Base-by-base conservation (phyloP, 2,888 invertebrate species). In the Amblyjoppa proteus region DNA sequence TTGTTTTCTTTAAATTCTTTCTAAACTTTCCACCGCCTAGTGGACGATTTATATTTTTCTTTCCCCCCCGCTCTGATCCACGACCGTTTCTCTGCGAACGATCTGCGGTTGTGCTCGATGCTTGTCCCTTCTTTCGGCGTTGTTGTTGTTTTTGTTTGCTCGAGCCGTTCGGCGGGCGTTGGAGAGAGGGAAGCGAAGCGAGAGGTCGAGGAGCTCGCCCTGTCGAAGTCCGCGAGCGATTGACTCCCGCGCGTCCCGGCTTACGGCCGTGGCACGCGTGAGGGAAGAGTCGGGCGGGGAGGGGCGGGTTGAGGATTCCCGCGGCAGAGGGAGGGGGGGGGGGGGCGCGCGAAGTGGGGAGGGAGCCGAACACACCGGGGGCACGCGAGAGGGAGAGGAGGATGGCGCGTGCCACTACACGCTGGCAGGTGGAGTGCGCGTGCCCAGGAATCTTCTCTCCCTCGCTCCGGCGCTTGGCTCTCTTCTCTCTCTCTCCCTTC, bases 391-490 rank as follows among this genome's bases (percentile, higher is more conserved):
- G 91, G 91, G 89, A 90, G 88, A 88, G 87, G 89, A 86, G 87
- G 88, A 90, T 90, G 93, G 93, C 93, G 93, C 93, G 93, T 93
- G 93, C 93, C 93, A 91, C 92, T 92, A 92, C 92, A 92, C 91
- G 90, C 91, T 91, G 88, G 92, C 93, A 93, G 93, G 93, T 93
- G 93, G 91, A 93, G 91, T 93, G 93, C 93, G 93, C 93, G 93
- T 93, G 93, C 93, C 92, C 93, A 91, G 92, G 91, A 91, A 92
- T 91, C 88, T 88, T 77, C 56, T 80, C 83, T 73, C 69, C 49
- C 78, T 77, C 70, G 73, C 86, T 66, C 74, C 76, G 74, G 77
- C 61, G 31, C 77, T 45, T 73, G 68, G 71, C 83, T 61, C 45
- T 79, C 68, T 53, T 84, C 84, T 83, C 86, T 89, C 87, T 85